Percentiles rank a stretch among this genome's conserved stretches.
phyloP scores from a whole-genome alignment of 2,797 vertebrate species.

The Thunnus albacares region DNA sequence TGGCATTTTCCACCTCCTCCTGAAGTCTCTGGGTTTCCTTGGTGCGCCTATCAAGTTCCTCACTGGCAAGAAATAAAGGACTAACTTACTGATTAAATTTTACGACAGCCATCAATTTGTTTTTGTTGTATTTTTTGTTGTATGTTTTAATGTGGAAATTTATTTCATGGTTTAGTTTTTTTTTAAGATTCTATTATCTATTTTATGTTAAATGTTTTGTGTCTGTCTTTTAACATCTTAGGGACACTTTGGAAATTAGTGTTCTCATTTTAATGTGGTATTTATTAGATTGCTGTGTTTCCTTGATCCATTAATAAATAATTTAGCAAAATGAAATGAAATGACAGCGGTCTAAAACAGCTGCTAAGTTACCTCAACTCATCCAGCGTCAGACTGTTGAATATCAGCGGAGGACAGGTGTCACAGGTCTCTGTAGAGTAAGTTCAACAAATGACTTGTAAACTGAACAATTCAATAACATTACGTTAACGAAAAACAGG shows the following conservation, averaged over 20 bases:
- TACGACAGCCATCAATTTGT: background rate
- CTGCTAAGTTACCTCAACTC: constrained; percentile 67
- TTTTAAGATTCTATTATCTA: background rate
- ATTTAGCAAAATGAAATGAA: background rate
- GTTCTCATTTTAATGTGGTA: background rate
- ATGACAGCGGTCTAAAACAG: background rate
- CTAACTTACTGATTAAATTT: background rate
- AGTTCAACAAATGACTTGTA: background rate
- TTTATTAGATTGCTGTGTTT: background rate
- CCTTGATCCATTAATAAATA: background rate
- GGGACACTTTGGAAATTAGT: too few relatives aligned
- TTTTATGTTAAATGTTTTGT: background rate
- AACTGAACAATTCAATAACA: background rate
- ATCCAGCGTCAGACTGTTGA: constrained; percentile 64
- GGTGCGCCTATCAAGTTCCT: constrained; percentile 80
- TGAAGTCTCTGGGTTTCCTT: constrained; percentile 82
- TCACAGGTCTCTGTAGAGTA: constrained; percentile 30
- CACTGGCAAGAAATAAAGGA: constrained; percentile 69
- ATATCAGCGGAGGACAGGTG: constrained; percentile 34
- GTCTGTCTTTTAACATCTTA: background rate
- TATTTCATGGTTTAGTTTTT: background rate
- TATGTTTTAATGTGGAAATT: background rate
- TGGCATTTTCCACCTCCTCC: constrained; percentile 82
- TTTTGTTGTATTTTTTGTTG: background rate
- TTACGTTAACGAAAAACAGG: background rate